Base-by-base conservation (phyloP, 1,140 invertebrate species). In the Pseudobourletiella spinata region DNA sequence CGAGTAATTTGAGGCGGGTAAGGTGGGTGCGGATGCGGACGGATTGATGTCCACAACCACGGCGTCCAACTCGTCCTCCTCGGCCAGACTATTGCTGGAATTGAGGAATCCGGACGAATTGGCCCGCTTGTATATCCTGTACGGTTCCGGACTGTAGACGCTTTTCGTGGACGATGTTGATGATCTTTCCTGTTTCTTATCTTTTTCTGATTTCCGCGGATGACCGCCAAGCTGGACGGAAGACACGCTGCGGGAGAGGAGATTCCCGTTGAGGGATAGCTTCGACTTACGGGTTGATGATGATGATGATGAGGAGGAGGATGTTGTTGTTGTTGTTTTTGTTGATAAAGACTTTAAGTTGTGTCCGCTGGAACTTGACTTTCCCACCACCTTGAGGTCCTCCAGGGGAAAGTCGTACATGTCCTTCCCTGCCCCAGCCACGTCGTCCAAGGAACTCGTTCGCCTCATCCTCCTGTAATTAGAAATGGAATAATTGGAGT, bases 391-490 rank as follows among this genome's bases (percentile, higher is more conserved):
- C 16, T 48, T 48, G 8, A 48, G 8, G 46, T 48, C 16, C 16
- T n/a, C 16, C 46, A 48, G 16, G 11, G 46, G 18, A 11, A 48
- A 48, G 6, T 48, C 46, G 46, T 48, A 48, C 8, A 11, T 11
- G 8, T 48, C 46, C 11, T 48, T n/a, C 24, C 8, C 8, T n/a
- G n/a, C n/a, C 46, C 46, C 6, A 48, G 16, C 46, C 16, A 48
- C 46, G 8, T 48, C 46, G 11, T 20, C 11, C 46, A 48, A 15
- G 16, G 46, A 48, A 11, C 11, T 48, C 8, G 46, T 15, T 11
- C 59, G 62, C 25, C 65, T 50, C 65, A 67, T 64, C 32, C 48
- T 67, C 50, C 65, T 67, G 57, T 11, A 48, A 48, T 18, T 25
- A 48, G 16, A 48, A n/a, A n/a, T n/a, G n/a, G n/a, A n/a, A n/a